Evolutionary conservation across 2,888 invertebrate genomes (phyloP).

Genomic region (Volucella inflata): DNA sequence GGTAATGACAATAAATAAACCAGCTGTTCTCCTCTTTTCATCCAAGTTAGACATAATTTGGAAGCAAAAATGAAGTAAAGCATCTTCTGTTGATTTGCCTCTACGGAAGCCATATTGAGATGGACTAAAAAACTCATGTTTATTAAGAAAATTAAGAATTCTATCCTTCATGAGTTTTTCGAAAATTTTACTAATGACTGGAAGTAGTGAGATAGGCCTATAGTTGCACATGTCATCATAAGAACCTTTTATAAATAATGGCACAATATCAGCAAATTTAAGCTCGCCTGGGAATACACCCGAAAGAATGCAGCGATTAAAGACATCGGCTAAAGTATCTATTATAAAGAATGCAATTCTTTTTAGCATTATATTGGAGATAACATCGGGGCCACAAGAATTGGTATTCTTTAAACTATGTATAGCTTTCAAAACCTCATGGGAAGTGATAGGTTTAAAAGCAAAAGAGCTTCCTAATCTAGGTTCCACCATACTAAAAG

Average conservation of each 20-base stretch:
- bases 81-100: conserved; percentile 20
- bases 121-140: conserved; percentile 8
- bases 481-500: too few species aligned
- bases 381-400: not conserved
- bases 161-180: conserved; percentile 24
- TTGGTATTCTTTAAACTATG: not conserved
- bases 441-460: not conserved
- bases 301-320: conserved; percentile 16
- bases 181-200: conserved; percentile 20
- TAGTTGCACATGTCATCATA: conserved; percentile 12
- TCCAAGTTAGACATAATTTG: not conserved
- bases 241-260: conserved; percentile 38
- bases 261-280: conserved; percentile 35
- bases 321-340: conserved; percentile 9
- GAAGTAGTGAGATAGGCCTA: conserved; percentile 40
- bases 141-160: conserved; percentile 11
- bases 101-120: conserved; percentile 12
- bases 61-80: conserved; percentile 14
- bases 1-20: conserved; percentile 17
- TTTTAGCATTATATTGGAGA: not conserved
- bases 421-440: not conserved
- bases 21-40: not conserved
- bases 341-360: conserved; percentile 1
- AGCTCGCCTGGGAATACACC: conserved; percentile 19
- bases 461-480: not conserved